These are phyloP conservation scores for Ischnura elegans DNA, from an alignment of 2,888 invertebrate genomes.

Conservation along the genomic window DNA sequence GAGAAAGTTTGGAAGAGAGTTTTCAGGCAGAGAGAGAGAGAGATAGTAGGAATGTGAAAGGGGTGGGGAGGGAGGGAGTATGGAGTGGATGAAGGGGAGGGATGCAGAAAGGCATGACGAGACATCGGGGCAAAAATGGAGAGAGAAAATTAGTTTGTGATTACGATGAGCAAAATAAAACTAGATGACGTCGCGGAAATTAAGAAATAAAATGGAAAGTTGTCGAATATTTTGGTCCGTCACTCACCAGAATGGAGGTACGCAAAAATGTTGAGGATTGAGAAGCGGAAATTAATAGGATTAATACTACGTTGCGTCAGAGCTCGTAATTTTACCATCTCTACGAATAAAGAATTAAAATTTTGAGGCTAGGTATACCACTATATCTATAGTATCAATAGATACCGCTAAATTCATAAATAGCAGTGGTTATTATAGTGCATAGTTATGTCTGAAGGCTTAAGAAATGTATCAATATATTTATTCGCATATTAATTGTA, in stretches of 20 bases:
- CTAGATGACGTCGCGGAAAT: not conserved
- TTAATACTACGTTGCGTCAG: no score
- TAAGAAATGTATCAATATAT: no score
- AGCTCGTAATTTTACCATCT: no score
- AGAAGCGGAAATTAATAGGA: slow-evolving; percentile 10
- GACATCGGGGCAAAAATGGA: not conserved
- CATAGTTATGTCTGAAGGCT: no score
- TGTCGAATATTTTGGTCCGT: not conserved
- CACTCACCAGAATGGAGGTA: not conserved
- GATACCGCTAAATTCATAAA: no score
- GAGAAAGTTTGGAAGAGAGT: not conserved
- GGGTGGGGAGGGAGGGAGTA: not conserved
- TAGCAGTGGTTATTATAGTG: no score
- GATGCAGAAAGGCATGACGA: not conserved
- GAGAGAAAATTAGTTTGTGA: slow-evolving; percentile 32
- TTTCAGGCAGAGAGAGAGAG: not conserved
- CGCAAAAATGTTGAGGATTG: not conserved
- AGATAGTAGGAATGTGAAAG: not conserved
- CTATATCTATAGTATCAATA: no score
- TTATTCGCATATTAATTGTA: no score
- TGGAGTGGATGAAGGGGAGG: not conserved
- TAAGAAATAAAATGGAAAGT: not conserved
- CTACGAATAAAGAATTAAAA: no score
- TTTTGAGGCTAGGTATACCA: no score
- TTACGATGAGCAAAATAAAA: not conserved